Evolutionary conservation across 2,113 vertebrate species (phyloP).

Genomic region (Rhodinocichla rosea): DNA sequence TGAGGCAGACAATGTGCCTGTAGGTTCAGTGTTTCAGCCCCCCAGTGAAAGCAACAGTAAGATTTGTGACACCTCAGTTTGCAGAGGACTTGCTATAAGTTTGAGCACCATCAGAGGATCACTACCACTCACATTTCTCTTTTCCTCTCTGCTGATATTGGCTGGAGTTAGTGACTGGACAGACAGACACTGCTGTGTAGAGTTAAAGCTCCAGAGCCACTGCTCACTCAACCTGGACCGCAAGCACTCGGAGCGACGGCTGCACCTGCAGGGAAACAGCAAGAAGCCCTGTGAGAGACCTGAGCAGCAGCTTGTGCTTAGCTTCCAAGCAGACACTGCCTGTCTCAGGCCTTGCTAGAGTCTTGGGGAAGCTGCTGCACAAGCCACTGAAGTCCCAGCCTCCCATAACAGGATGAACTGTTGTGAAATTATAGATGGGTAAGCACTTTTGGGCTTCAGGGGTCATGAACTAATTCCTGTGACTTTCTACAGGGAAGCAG

Average conservation of each 20-base stretch:
- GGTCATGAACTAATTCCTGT: neutral
- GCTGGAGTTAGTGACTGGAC: conserved; percentile 83
- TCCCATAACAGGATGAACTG: neutral
- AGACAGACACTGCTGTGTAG: conserved; percentile 82
- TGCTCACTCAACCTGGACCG: conserved; percentile 77
- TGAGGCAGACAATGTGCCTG: neutral
- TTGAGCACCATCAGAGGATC: neutral
- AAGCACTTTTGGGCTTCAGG: neutral
- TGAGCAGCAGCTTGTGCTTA: neutral
- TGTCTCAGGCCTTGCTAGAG: neutral
- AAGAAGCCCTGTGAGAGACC: neutral
- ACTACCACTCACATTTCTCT: conserved; percentile 75
- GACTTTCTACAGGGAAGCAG: neutral
- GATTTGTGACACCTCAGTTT: neutral
- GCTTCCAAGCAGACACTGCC: neutral
- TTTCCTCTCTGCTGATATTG: conserved; percentile 90
- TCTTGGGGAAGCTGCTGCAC: neutral
- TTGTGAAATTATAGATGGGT: neutral
- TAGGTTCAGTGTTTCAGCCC: neutral
- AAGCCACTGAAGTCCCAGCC: neutral
- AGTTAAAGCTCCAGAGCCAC: conserved; percentile 96
- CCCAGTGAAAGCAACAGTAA: neutral
- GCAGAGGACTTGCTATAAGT: neutral
- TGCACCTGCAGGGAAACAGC: conserved; percentile 75
- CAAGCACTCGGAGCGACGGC: conserved; percentile 79